A percentile compares a stretch with the other conserved stretches of the same genome.
phyloP scores from a whole-genome alignment of 2,797 vertebrate genomes.

The Poeciliopsis infans region DNA sequence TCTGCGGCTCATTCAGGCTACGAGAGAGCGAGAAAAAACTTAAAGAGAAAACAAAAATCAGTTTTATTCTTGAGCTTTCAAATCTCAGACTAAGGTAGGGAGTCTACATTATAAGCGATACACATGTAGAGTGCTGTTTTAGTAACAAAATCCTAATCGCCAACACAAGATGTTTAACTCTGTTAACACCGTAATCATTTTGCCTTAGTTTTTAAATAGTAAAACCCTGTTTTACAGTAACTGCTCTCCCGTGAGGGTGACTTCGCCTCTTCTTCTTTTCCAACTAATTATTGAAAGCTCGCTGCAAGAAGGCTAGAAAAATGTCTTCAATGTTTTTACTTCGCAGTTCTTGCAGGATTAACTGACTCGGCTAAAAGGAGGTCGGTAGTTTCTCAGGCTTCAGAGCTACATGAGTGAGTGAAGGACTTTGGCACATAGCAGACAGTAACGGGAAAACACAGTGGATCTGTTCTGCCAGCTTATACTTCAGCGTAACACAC shows the following conservation, averaged over 20 bases:
- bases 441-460: constrained; percentile 28
- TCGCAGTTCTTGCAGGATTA: neutral
- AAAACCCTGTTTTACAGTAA: neutral
- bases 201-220: neutral
- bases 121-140: neutral
- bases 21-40: neutral
- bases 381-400: constrained; percentile 13
- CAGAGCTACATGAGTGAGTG: constrained; percentile 34
- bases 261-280: neutral
- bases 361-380: neutral
- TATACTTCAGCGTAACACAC: constrained; percentile 38
- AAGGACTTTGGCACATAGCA: constrained; percentile 53
- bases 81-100: neutral
- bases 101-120: neutral
- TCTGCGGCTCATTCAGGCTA: neutral
- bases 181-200: neutral
- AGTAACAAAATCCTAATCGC: neutral
- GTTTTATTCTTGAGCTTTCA: neutral
- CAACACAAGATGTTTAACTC: neutral
- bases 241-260: neutral
- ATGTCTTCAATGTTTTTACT: neutral
- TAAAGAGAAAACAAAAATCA: neutral
- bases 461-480: constrained; percentile 32
- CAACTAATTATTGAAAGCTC: neutral
- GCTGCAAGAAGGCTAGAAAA: neutral